Evolutionary conservation across 37 sponge, comb jelly and placozoan species (phyloP).

Genomic region (Petrosia ficiformis): DNA sequence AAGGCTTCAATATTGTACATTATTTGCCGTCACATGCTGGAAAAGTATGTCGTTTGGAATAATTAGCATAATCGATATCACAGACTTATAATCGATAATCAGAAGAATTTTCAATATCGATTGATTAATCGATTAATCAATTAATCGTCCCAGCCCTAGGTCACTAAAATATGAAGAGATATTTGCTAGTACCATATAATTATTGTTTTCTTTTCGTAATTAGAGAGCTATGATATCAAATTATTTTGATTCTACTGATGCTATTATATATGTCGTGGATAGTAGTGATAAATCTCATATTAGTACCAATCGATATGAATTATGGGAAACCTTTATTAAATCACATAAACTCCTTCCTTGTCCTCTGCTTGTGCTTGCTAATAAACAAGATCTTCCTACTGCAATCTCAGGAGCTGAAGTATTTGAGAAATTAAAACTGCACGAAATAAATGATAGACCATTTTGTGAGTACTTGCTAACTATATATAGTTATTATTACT

Average conservation of each 20-base stretch:
- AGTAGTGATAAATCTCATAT: constrained; percentile 83
- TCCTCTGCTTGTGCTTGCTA: constrained; percentile 74
- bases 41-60: too few relatives aligned
- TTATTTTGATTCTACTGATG: constrained; percentile 76
- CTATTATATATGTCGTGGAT: constrained; percentile 82
- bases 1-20: too few relatives aligned
- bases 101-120: too few relatives aligned
- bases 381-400: constrained; percentile 93
- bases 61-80: too few relatives aligned
- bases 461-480: constrained; percentile 53
- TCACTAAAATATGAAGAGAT: too few relatives aligned
- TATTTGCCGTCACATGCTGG: too few relatives aligned
- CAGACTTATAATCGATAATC: too few relatives aligned
- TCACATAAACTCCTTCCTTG: constrained; percentile 30
- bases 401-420: constrained; percentile 65
- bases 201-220: neutral
- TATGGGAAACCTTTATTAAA: constrained; percentile 42
- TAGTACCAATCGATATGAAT: constrained; percentile 54
- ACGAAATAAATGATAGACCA: constrained; percentile 24
- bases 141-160: too few relatives aligned
- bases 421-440: constrained; percentile 48
- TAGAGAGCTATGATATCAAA: constrained; percentile 78
- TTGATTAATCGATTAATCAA: too few relatives aligned
- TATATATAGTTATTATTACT: neutral
- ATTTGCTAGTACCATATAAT: too few relatives aligned